These are phyloP conservation scores for Gambusia holbrooki DNA, from an alignment of 2,113 vertebrate species.

Conservation along the genomic window DNA sequence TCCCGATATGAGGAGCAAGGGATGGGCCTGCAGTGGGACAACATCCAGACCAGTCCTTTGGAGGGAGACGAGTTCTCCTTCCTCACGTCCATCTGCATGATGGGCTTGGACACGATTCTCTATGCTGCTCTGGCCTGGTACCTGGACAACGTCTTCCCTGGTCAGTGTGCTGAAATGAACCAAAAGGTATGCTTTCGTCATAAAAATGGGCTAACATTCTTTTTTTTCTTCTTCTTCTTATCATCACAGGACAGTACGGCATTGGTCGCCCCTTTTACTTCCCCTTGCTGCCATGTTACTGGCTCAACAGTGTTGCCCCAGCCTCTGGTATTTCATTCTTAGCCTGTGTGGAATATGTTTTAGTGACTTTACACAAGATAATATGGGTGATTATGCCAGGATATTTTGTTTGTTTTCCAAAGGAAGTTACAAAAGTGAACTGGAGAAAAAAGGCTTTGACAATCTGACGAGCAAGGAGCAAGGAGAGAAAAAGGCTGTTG, in stretches of 20 bases:
- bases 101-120: conserved; percentile 89
- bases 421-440: conserved; percentile 36
- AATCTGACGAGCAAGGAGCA: conserved; percentile 49
- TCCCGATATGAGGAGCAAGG: conserved; percentile 97
- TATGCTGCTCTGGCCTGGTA: conserved; percentile 94
- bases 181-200: background rate
- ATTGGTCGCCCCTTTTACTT: conserved; percentile 93
- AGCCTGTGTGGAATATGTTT: background rate
- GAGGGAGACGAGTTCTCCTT: conserved; percentile 94
- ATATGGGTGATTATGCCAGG: background rate
- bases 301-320: conserved; percentile 69
- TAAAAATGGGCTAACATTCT: background rate
- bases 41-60: conserved; percentile 89
- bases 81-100: conserved; percentile 90
- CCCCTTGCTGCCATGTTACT: conserved; percentile 87
- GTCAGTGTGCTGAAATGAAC: conserved; percentile 67
- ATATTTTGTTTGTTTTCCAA: background rate
- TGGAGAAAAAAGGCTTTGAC: conserved; percentile 60
- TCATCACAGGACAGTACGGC: conserved; percentile 87
- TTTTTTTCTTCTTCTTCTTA: background rate
- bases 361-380: background rate
- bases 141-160: conserved; percentile 94
- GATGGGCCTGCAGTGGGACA: conserved; percentile 92
- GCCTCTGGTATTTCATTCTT: conserved; percentile 46
- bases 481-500: conserved; percentile 33